These are phyloP conservation scores for Cerceris ruficornis DNA, from an alignment of 2,888 invertebrate genomes.

Conservation along the genomic window DNA sequence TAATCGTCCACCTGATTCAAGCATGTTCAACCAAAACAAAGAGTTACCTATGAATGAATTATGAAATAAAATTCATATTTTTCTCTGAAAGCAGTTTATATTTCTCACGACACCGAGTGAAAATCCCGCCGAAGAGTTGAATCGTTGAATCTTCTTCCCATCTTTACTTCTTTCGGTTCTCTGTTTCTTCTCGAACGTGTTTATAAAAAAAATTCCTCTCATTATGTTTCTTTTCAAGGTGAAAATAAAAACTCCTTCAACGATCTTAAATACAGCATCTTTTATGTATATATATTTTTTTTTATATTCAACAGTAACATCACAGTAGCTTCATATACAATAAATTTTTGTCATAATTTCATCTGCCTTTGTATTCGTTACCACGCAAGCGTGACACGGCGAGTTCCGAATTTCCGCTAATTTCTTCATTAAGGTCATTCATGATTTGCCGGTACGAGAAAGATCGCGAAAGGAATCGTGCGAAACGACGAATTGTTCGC, in stretches of 20 bases:
- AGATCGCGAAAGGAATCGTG: background rate
- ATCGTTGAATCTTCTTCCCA: too few species aligned
- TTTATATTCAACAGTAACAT: conserved; percentile 81
- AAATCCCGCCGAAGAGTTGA: background rate
- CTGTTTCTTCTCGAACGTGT: too few species aligned
- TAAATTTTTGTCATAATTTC: conserved; percentile 75
- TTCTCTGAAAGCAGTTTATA: conserved; percentile 48
- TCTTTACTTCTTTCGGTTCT: too few species aligned
- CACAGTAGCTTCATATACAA: conserved; percentile 81
- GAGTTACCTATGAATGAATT: conserved; percentile 48
- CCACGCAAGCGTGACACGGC: conserved; percentile 71
- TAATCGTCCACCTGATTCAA: conserved; percentile 26
- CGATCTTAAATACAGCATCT: conserved; percentile 71
- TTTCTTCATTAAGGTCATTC: conserved; percentile 48
- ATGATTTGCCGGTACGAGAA: conserved; percentile 6
- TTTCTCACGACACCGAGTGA: conserved; percentile 34
- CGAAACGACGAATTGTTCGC: background rate
- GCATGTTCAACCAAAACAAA: conserved; percentile 50
- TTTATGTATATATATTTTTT: conserved; percentile 71
- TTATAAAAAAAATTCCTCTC: too few species aligned
- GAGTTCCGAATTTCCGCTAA: conserved; percentile 61
- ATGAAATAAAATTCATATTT: conserved; percentile 54
- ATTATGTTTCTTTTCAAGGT: background rate
- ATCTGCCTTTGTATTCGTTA: conserved; percentile 68
- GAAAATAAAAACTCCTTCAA: conserved; percentile 29